Evolutionary conservation across 2,113 vertebrate genomes (phyloP), one percentile per base, ranked within the genome.

Genomic region (Lampris incognitus): DNA sequence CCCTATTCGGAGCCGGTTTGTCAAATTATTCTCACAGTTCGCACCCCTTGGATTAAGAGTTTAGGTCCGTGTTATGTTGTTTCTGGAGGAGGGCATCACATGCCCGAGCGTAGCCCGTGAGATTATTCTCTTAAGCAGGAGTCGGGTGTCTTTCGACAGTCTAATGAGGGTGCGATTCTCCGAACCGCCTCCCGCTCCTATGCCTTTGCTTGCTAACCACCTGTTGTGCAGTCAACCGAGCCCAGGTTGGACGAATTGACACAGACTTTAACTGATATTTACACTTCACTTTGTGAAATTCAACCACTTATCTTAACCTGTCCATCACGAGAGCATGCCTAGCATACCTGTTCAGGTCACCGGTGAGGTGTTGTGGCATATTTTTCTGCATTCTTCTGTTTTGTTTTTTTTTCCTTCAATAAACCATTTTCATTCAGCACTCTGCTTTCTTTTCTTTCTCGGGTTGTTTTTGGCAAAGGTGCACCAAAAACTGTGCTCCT

Each of bases 351-450:
- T 91, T 86, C 68, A 84, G 46, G 50, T 38, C 36, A 44, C 50
- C 60, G 75, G 49, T 44, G 59, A 60, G 91, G 92, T 92, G 90
- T 91, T 94, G 90, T 93, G 92, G 93, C 83, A 92, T 81, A 81
- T 84, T 93, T 94, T 89, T 82, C 90, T 95, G 93, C 87, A 87
- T 85, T 92, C 92, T 94, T 89, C 90, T 84, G 91, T 89, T 92
- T 92, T 91, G 91, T 95, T 94, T 95, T 94, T 92, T 92, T 91
- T 90, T 95, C 94, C 95, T 94, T 93, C 94, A 96, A 96, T 96
- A 96, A 95, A 96, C 91, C 37, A 38, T 44, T 83, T 76, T 51
- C 6, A 74, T 80, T 72, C 52, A 78, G 66, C 13, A 55, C 41
- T 51, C 46, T 37, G 10, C 72, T 76, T 54, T 36, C 42, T 48